Conservation (phyloP, 2,797 vertebrate species). For the Todus mexicanus region DNA sequence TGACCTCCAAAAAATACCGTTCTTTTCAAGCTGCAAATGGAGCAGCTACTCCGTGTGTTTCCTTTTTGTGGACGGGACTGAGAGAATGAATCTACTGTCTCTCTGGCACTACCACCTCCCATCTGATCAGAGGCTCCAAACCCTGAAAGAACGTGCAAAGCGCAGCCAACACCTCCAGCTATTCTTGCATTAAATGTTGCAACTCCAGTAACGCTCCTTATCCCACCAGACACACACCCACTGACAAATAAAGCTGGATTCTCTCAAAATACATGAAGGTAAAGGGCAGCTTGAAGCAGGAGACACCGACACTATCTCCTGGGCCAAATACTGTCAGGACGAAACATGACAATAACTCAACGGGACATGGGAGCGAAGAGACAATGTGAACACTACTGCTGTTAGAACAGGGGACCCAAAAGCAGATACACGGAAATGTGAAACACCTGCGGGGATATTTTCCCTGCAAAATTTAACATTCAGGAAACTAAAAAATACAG, state of each 20-base stretch:
- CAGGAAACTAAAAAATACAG: not conserved
- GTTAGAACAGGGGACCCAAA: not conserved
- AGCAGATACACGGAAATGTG: not conserved
- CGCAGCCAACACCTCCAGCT: not conserved
- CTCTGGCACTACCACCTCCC: not conserved
- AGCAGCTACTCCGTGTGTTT: not conserved
- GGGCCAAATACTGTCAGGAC: not conserved
- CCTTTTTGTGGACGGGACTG: not conserved
- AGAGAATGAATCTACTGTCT: not conserved
- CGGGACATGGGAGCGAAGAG: not conserved
- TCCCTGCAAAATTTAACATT: not conserved
- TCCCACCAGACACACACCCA: not conserved
- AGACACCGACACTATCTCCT: not conserved
- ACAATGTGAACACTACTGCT: not conserved
- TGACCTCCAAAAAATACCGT: not conserved
- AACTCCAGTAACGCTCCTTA: not conserved
- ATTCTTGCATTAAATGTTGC: not conserved
- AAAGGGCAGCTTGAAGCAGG: not conserved
- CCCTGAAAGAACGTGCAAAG: slow-evolving; percentile 1
- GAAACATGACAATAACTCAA: not conserved
- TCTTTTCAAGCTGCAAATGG: not conserved
- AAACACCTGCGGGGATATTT: not conserved
- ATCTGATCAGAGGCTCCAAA: not conserved
- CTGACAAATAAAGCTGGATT: not conserved
- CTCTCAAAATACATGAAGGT: not conserved